Base-by-base conservation (phyloP, 1,140 invertebrate genomes). In the Tetragonula clypearis region DNA sequence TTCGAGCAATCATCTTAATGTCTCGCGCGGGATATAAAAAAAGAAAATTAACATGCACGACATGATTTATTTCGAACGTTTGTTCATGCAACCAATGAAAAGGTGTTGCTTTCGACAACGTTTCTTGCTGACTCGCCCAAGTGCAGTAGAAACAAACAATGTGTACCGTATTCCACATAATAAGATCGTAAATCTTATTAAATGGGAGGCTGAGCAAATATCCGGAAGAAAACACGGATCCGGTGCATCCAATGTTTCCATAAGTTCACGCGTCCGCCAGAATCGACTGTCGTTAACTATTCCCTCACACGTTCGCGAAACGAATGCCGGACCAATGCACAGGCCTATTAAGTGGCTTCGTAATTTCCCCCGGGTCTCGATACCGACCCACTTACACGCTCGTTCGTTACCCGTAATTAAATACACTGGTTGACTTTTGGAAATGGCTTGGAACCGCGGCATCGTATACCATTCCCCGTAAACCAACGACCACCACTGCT, bases 361-460 rank as follows among this genome's bases (percentile, higher is more conserved):
- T 62, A 71, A 73, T 56, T 58, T 58, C 9, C 30, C 81, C n/a
- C 6, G 12, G 49, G 30, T 0, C 71, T 11, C 75, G 58, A 66
- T 82, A 83, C 17, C 17, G 23, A 9, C 17, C 75, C 65, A 71
- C 55, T 71, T 69, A 49, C 55, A 35, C 35, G 26, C 35, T 71
- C 65, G 55, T 83, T 60, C 65, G n/a, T 83, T 69, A 41, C 19
- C n/a, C 30, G 19, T 77, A 83, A 83, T 83, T 83, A 83, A 83
- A 83, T 78, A 78, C 66, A 58, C 65, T 30, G 75, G 55, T 60
- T 83, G 62, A 83, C 55, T 69, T 83, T 78, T 78, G 55, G 14
- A 69, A 78, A 78, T 78, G 65, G 26, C 12, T 15, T 17, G 62
- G 55, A 69, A 53, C 11, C 60, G 17, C 9, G n/a, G 21, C 21